Evolutionary conservation across 2,888 invertebrate genomes (phyloP), one percentile per base, ranked within the genome.

Genomic region (Frankliniella intonsa): DNA sequence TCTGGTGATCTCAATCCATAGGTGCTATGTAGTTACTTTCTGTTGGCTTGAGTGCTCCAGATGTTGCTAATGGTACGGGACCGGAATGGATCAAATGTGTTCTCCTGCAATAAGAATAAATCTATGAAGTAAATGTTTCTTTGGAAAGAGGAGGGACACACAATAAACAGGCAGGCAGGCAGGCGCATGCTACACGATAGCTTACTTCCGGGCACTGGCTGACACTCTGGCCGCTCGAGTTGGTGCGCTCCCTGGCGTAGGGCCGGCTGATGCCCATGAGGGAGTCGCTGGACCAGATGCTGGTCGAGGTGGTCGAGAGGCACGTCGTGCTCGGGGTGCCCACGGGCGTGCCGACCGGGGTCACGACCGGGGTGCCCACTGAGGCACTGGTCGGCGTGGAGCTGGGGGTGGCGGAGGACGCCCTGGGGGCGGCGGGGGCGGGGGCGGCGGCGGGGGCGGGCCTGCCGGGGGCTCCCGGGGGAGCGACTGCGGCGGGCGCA

Each of bases 31-130:
- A 22, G 11, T 76, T 76, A 76, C 25, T 76, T 76, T 25, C 55
- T 19, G 14, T 19, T 55, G 14, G 69, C 25, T 25, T 76, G 22
- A 22, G 69, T 25, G 25, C 69, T 76, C 69, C 69, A 76, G n/a
- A 76, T 76, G 69, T 76, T 76, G 25, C 69, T 76, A 12, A 76
- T 76, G 11, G 69, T 76, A 25, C 69, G n/a, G 25, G 69, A 76
- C 12, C 69, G 69, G 69, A 76, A 76, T 76, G 69, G 69, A 76
- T 76, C 69, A 25, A 76, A 76, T 25, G 69, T 76, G 25, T 76
- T 76, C 25, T 76, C 69, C 69, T 76, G 69, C 12, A 76, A 76
- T 25, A 76, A 76, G 11, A 76, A 38, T 38, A 38, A 38, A 38
- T 2, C 38, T 38, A 38, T 3, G 38, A 3, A 38, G 38, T 38